These are phyloP conservation scores for Spongilla lacustris DNA, from an alignment of 37 sponge, comb jelly and placozoan species.

Conservation along the genomic window DNA sequence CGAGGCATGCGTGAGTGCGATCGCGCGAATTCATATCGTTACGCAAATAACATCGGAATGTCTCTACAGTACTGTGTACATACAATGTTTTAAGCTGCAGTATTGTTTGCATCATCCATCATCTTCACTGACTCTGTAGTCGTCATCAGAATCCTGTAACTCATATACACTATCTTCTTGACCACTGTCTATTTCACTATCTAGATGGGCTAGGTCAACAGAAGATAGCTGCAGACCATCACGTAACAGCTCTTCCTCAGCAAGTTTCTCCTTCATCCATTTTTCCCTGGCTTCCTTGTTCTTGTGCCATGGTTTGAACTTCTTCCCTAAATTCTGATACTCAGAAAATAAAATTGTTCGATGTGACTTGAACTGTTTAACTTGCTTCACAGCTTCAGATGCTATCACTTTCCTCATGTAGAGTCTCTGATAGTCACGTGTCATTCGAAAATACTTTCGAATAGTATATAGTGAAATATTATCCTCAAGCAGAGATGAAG, in stretches of 20 bases:
- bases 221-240: too few relatives aligned
- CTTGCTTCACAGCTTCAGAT: not conserved
- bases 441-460: not conserved
- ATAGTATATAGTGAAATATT: not conserved
- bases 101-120: not conserved
- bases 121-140: not conserved
- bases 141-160: constrained; percentile 1
- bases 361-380: not conserved
- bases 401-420: not conserved
- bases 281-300: not conserved
- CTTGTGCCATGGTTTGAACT: not conserved
- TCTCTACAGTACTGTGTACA: not conserved
- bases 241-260: not conserved
- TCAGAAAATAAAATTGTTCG: not conserved
- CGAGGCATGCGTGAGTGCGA: not conserved
- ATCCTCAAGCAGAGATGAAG: not conserved
- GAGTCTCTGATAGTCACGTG: not conserved
- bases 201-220: too few relatives aligned
- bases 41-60: not conserved
- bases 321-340: not conserved
- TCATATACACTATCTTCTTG: not conserved
- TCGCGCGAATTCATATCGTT: not conserved
- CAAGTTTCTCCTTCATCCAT: not conserved
- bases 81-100: not conserved
- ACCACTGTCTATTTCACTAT: too few relatives aligned